Base-by-base conservation (phyloP, 2,888 invertebrate genomes). In the Apamea anceps region DNA sequence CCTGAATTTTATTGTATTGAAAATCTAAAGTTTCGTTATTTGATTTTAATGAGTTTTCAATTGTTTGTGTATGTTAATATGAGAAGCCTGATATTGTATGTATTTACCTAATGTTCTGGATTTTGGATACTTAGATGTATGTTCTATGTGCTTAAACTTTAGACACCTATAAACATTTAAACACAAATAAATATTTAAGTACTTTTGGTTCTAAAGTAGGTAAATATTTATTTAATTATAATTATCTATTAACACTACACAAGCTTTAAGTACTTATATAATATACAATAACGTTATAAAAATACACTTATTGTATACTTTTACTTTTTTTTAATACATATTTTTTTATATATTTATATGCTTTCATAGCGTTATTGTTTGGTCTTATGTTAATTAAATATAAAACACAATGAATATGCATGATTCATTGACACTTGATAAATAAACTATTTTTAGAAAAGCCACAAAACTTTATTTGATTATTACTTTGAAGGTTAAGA, bases 221-320 rank as follows among this genome's bases (percentile, higher is more conserved):
- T 45, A 42, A 70, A 32, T 79, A 79, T 79, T 51, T 25, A 42
- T 25, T 51, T 42, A 32, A 28, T 10, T 60, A 0, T 28, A 45
- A 48, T 48, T 13, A 42, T 48, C 3, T 12, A n/a, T n/a, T 28
- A 42, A 80, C 42, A 62, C 8, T 42, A 32, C 21, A 4, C 18
- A 42, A 32, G 21, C 2, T 71, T 18, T 45, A 21, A 25, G 32
- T 66, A 79, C 8, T 7, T 21, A 51, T 42, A 42, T 42, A 42
- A 42, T 42, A 42, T 7, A 42, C 42, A 42, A 42, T 42, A 42
- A 42, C 6, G 42, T 42, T 42, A 42, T 42, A 7, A 42, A 42
- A 42, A 42, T 42, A 42, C 42, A 42, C 42, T 6, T 6, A 42
- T 42, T 42, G 7, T 42, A 42, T 42, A 42, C 42, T 7, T 42